Evolutionary conservation across 2,888 invertebrate genomes (phyloP).

Genomic region (Fragum sueziense): DNA sequence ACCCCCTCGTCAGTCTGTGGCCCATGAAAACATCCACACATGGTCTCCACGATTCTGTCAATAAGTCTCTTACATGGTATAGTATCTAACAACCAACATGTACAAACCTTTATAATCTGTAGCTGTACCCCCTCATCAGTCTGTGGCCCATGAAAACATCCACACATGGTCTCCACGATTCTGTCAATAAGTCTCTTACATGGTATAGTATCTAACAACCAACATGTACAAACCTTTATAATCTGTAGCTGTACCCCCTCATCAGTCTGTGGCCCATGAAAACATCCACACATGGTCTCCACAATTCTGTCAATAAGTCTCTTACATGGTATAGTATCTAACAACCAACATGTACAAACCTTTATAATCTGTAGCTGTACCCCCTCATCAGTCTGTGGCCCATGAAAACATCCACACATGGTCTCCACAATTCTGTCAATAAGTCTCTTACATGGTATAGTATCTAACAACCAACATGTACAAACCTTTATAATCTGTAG

Average conservation of each 20-base stretch:
- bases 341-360: no score
- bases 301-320: slow-evolving; percentile 98
- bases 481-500: slow-evolving; percentile 97
- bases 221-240: no score
- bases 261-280: slow-evolving; percentile 97
- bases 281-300: slow-evolving; percentile 98
- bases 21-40: slow-evolving; percentile 97
- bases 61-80: slow-evolving; percentile 96
- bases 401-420: slow-evolving; percentile 97
- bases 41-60: slow-evolving; percentile 98
- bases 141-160: slow-evolving; percentile 96
- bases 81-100: no score
- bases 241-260: slow-evolving; percentile 98
- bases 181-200: slow-evolving; percentile 96
- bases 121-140: slow-evolving; percentile 99
- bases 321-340: slow-evolving; percentile 95
- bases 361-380: slow-evolving; percentile 99
- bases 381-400: slow-evolving; percentile 98
- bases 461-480: no score
- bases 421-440: slow-evolving; percentile 99
- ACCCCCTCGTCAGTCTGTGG: slow-evolving; percentile 99
- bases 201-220: no score
- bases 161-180: slow-evolving; percentile 98
- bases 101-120: slow-evolving; percentile 97
- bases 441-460: slow-evolving; percentile 93